phyloP scores from a whole-genome alignment of 2,888 invertebrate species.

The Trissolcus brochymenae region DNA sequence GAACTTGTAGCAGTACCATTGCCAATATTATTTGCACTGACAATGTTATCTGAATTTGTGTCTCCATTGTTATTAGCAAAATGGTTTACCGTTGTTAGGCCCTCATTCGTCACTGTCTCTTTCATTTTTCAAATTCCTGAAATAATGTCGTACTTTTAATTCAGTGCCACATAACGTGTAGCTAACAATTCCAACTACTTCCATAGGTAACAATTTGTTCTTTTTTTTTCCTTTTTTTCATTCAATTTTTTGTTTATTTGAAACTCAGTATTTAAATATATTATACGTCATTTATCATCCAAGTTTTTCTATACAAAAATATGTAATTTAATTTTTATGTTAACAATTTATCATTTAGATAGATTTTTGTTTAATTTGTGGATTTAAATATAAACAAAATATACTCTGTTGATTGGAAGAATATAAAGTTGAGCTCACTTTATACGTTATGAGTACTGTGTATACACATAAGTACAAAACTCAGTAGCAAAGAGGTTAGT shows the following conservation, averaged over 20 bases:
- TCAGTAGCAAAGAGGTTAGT: conserved; percentile 15
- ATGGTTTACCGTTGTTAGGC: conserved; percentile 67
- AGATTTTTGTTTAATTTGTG: background rate
- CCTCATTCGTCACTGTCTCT: conserved; percentile 68
- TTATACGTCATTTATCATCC: background rate
- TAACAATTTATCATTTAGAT: background rate
- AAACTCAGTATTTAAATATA: too few species aligned
- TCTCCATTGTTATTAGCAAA: conserved; percentile 72
- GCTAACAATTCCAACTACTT: too few species aligned
- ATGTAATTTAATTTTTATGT: background rate
- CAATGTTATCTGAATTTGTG: conserved; percentile 63
- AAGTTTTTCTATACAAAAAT: background rate
- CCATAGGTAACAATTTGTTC: too few species aligned
- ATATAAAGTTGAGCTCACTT: background rate
- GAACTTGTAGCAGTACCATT: conserved; percentile 64
- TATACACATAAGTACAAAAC: conserved; percentile 5
- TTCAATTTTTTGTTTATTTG: too few species aligned
- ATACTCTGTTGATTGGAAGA: background rate
- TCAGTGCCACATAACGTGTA: background rate
- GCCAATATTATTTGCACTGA: conserved; percentile 64
- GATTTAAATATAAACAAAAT: background rate
- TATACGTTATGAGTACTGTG: conserved; percentile 7
- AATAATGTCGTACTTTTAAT: background rate
- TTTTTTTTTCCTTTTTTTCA: too few species aligned
- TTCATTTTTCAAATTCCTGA: conserved; percentile 64